phyloP scores from a whole-genome alignment of 2,888 invertebrate genomes.

The Toxonevra muliebris region DNA sequence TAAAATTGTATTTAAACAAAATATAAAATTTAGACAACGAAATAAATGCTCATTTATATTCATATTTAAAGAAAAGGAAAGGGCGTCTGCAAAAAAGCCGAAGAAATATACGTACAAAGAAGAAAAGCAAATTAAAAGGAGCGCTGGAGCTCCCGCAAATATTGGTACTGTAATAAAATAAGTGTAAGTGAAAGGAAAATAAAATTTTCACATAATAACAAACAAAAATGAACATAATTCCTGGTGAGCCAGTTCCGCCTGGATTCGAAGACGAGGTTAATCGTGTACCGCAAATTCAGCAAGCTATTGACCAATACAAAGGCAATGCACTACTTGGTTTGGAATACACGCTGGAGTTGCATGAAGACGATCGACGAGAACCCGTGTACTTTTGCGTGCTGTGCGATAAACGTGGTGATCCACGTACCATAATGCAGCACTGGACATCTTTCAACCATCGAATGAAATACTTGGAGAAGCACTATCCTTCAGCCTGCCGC shows the following conservation, averaged over 20 bases:
- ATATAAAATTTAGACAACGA: too few relatives aligned
- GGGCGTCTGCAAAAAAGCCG: too few relatives aligned
- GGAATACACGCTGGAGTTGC: constrained; percentile 81
- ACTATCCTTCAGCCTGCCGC: constrained; percentile 69
- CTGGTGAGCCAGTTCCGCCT: constrained; percentile 77
- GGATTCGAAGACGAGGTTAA: constrained; percentile 74
- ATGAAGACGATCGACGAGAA: constrained; percentile 73
- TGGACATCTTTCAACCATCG: constrained; percentile 81
- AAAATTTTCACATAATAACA: not conserved
- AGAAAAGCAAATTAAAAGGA: too few relatives aligned
- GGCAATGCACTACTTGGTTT: constrained; percentile 72
- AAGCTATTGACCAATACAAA: constrained; percentile 66
- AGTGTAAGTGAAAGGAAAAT: too few relatives aligned
- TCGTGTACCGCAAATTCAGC: constrained; percentile 66
- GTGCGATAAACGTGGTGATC: constrained; percentile 82
- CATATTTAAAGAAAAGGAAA: too few relatives aligned
- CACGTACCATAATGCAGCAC: constrained; percentile 80
- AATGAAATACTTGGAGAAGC: constrained; percentile 71
- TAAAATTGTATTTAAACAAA: too few relatives aligned
- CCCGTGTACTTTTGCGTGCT: constrained; percentile 80
- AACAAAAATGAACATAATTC: constrained; percentile 60
- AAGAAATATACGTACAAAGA: too few relatives aligned
- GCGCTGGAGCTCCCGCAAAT: too few relatives aligned
- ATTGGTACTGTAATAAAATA: too few relatives aligned
- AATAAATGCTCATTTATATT: too few relatives aligned